Percentiles rank a stretch among this genome's conserved stretches.
Evolutionary conservation across 2,888 invertebrate species (phyloP).

Genomic region (Ptilodon capucinus): DNA sequence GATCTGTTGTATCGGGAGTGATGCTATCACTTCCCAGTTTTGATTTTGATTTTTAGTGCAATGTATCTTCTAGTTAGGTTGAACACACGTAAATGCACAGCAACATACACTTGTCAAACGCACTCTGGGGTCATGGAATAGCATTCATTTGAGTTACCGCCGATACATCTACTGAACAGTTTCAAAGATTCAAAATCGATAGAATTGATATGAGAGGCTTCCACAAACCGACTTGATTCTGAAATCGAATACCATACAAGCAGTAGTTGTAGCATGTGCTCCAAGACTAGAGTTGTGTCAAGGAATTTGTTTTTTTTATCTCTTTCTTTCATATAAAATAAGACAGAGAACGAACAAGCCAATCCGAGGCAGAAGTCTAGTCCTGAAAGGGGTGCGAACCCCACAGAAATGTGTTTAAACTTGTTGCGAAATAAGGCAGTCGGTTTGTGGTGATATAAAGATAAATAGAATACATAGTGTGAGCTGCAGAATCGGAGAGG

Average conservation of each 20-base stretch:
- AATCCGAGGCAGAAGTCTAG: too few relatives aligned
- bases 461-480: constrained; percentile 11
- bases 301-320: too few relatives aligned
- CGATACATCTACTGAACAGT: constrained; percentile 10
- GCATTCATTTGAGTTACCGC: constrained; percentile 22
- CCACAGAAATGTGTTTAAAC: neutral
- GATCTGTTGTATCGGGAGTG: constrained; percentile 22
- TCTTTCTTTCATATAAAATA: too few relatives aligned
- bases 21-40: constrained; percentile 29
- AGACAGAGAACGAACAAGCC: too few relatives aligned
- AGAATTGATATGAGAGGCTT: constrained; percentile 12
- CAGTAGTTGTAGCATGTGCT: too few relatives aligned
- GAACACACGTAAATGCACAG: constrained; percentile 41
- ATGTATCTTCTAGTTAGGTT: constrained; percentile 33
- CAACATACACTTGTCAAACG: constrained; percentile 39
- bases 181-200: constrained; percentile 4
- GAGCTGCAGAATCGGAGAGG: constrained; percentile 21
- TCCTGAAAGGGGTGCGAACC: too few relatives aligned
- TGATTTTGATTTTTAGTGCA: constrained; percentile 37
- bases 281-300: too few relatives aligned
- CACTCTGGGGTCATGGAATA: constrained; percentile 32
- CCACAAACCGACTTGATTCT: constrained; percentile 7
- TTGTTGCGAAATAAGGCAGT: neutral
- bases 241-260: constrained; percentile 8
- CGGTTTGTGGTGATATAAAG: constrained; percentile 15